Percentiles rank a stretch among this genome's conserved stretches.
Evolutionary conservation across 2,888 invertebrate species (phyloP).

Genomic region (Ceramica pisi): DNA sequence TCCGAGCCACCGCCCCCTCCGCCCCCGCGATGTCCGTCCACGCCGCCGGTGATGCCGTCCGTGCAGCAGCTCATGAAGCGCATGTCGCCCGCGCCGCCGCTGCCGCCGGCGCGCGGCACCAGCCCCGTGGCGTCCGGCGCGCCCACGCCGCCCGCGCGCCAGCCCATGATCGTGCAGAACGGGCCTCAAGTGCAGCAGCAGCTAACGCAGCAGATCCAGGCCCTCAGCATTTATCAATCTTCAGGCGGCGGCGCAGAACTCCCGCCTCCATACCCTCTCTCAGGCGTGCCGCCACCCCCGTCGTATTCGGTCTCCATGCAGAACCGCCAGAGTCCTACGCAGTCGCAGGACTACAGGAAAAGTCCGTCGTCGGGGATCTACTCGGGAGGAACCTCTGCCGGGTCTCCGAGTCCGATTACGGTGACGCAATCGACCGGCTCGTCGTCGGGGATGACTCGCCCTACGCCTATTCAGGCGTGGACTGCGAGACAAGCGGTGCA

Average conservation of each 20-base stretch:
- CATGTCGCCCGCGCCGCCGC: conserved; percentile 92
- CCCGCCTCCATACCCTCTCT: conserved; percentile 93
- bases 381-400: conserved; percentile 95
- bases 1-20: conserved; percentile 94
- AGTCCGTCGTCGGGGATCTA: conserved; percentile 97
- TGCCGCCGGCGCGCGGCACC: conserved; percentile 92
- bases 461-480: conserved; percentile 96
- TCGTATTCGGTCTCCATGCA: conserved; percentile 96
- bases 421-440: conserved; percentile 92
- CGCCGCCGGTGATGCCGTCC: conserved; percentile 92
- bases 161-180: conserved; percentile 96
- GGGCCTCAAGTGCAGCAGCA: conserved; percentile 96
- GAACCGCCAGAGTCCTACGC: conserved; percentile 96
- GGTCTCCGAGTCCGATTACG: conserved; percentile 96
- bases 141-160: conserved; percentile 90
- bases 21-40: conserved; percentile 94
- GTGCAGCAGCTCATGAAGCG: conserved; percentile 91
- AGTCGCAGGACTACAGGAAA: conserved; percentile 95
- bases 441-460: conserved; percentile 93
- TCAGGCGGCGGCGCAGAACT: conserved; percentile 91
- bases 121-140: conserved; percentile 93
- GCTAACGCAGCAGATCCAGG: conserved; percentile 96
- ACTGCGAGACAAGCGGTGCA: conserved; percentile 97
- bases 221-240: conserved; percentile 94
- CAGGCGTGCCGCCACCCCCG: conserved; percentile 94